Evolutionary conservation across 1,140 invertebrate genomes (phyloP), one percentile per base, ranked within the genome.

Genomic region (Paralvinella palmiformis): DNA sequence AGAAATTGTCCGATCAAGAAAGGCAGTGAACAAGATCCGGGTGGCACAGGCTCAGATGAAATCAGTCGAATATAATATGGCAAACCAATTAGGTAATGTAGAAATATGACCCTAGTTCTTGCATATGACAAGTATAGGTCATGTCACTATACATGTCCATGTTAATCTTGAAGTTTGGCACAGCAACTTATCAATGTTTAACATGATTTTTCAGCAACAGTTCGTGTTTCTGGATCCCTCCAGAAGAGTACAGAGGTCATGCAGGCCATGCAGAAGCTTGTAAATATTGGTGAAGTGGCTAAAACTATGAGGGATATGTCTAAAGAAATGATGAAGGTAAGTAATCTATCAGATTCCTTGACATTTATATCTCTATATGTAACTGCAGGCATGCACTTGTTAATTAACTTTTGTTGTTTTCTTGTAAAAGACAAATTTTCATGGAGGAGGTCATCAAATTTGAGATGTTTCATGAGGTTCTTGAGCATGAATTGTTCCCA

Each of bases 21-120:
- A 94, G 82, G 88, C 93, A 0, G 87, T 94, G 29, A 89, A 85
- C 70, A 93, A 95, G 81, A 89, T 99, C 62, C 89, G 96, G 75
- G 90, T 91, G 0, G 92, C 92, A 0, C 98, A 98, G 82, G 94
- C 96, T n/a, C 95, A 98, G 71, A 82, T 99, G 3, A 98, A 96
- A 79, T 98, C 96, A 1, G 88, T 99, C 17, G 90, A 94, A 62
- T 85, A 98, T 82, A 91, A 94, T 81, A 98, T 99, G 94, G 96
- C 97, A 78, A 94, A 98, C 80, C 96, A 99, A 79, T 81, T 98
- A 67, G 89, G 91, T 92, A 82, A 78, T 80, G 58, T 17, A n/a
- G n/a, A n/a, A n/a, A n/a, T n/a, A n/a, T n/a, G n/a, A n/a, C n/a
- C n/a, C n/a, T n/a, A n/a, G n/a, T n/a, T n/a, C n/a, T n/a, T n/a